phyloP scores from a whole-genome alignment of 2,113 vertebrate species.

The Pavo muticus region DNA sequence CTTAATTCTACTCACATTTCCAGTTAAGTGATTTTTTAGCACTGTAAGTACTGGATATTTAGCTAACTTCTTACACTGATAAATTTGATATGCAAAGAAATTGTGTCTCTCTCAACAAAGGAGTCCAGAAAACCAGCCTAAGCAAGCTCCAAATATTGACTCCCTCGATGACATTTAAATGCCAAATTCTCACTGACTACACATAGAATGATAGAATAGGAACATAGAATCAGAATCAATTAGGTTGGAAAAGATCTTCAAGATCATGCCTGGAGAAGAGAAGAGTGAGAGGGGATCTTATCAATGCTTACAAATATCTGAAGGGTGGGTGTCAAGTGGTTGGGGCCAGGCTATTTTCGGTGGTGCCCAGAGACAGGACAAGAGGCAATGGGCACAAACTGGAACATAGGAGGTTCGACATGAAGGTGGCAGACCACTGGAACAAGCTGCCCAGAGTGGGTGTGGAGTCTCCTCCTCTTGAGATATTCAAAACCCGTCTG shows the following conservation, averaged over 20 bases:
- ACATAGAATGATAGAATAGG: background rate
- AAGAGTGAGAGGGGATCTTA: background rate
- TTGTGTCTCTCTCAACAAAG: background rate
- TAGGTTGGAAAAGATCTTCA: background rate
- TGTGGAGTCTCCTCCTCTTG: too few species aligned
- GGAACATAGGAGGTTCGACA: background rate
- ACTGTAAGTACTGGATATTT: background rate
- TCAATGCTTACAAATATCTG: background rate
- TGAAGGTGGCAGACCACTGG: background rate
- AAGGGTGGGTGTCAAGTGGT: background rate
- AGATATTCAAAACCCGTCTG: too few species aligned
- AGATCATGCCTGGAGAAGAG: background rate
- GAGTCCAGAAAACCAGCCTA: background rate
- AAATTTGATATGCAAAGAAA: fast-evolving
- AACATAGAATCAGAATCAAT: background rate
- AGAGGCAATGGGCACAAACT: background rate
- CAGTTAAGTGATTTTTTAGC: background rate
- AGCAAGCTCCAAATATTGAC: background rate
- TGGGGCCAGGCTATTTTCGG: background rate
- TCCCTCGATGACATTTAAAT: background rate
- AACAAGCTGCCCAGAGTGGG: background rate
- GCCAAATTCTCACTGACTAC: background rate
- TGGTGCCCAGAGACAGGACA: background rate
- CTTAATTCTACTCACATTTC: background rate
- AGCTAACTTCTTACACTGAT: background rate